Evolutionary conservation across 2,113 vertebrate genomes (phyloP).

Genomic region (Aviceda subcristata): DNA sequence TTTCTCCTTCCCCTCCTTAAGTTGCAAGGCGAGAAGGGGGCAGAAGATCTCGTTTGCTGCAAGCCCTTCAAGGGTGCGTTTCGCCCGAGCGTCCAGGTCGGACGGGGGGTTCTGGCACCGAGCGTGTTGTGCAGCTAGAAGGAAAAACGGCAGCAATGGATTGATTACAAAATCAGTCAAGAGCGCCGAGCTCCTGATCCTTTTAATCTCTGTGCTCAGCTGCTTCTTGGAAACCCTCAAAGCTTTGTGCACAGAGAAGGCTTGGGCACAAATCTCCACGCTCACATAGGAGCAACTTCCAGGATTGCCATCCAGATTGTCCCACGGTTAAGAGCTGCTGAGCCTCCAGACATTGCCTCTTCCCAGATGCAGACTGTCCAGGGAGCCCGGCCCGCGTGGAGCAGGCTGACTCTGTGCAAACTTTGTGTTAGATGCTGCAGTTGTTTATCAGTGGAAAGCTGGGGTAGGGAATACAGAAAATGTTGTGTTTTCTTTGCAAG

Average conservation of each 20-base stretch:
- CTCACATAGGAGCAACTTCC: neutral
- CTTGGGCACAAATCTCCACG: neutral
- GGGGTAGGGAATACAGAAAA: neutral
- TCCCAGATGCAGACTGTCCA: neutral
- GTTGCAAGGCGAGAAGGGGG: neutral
- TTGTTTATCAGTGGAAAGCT: neutral
- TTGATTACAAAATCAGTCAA: neutral
- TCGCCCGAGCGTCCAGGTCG: neutral
- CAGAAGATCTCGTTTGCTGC: neutral
- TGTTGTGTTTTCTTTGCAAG: neutral
- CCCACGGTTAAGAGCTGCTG: neutral
- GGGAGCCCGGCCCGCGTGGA: accelerated
- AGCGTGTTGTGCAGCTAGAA: neutral
- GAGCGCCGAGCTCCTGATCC: neutral
- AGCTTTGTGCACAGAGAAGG: neutral
- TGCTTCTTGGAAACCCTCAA: neutral
- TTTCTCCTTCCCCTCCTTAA: neutral
- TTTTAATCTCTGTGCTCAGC: neutral
- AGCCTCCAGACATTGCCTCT: neutral
- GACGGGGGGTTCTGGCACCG: neutral
- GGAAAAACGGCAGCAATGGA: neutral
- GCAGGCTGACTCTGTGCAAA: neutral
- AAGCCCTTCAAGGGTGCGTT: neutral
- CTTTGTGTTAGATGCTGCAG: neutral
- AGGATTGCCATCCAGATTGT: neutral